Conservation (phyloP, 2,888 invertebrate species). For the Deladenus siricidicola region DNA sequence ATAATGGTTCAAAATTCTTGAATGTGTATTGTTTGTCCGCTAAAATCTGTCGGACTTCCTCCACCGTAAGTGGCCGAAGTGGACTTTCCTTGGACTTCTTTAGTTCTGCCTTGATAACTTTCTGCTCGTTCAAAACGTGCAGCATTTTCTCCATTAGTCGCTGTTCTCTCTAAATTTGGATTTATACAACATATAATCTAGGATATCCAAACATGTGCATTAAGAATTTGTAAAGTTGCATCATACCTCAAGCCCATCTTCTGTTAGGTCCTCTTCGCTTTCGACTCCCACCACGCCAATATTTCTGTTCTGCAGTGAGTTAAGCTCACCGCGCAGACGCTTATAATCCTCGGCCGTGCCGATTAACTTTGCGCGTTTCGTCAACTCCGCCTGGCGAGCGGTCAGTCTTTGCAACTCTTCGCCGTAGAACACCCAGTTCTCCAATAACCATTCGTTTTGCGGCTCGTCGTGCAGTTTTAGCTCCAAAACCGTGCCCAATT, state of each 20-base stretch:
- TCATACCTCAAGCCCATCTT: neutral
- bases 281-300: neutral
- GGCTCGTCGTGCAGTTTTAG: neutral
- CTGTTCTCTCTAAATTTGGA: constrained; percentile 3
- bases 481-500: neutral
- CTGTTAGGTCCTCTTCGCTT: neutral
- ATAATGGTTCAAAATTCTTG: constrained; percentile 4
- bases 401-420: neutral
- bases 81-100: neutral
- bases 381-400: neutral
- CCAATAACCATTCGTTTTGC: neutral
- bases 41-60: neutral
- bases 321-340: neutral
- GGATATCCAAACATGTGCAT: neutral
- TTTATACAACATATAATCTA: too few relatives aligned
- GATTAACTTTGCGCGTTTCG: too few relatives aligned
- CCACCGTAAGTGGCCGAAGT: neutral
- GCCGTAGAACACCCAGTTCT: constrained; percentile 1
- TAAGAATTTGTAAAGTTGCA: too few relatives aligned
- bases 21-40: neutral
- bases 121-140: neutral
- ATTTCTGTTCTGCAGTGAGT: neutral
- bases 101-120: neutral
- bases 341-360: neutral
- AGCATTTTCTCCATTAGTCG: constrained; percentile 3